Evolutionary conservation across 2,797 vertebrate genomes (phyloP), one percentile per base, ranked within the genome.

Genomic region (Gobionotothen gibberifrons): DNA sequence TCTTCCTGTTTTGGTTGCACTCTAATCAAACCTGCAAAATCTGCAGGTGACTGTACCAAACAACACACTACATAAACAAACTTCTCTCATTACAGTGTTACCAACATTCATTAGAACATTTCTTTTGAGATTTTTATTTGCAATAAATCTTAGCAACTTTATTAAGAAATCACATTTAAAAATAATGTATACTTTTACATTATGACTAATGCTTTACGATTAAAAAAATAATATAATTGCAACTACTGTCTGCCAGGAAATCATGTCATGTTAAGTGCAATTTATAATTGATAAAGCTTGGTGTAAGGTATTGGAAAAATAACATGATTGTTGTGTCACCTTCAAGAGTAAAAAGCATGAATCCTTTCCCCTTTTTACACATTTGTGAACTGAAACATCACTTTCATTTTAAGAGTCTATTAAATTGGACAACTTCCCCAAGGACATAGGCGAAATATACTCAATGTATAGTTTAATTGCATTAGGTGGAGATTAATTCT

Each of bases 381-480:
- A 89, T 91, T 92, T 90, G 79, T 84, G 82, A 90, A 85, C 64
- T 90, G 81, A 92, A 91, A 92, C 80, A 85, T 85, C 78, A 85
- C 80, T 91, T 90, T 84, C 88, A 82, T 85, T 91, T 94, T 88
- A 89, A 91, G 89, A 93, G 88, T 93, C 87, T 74, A 92, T 93
- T 91, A 91, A 92, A 93, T 88, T 92, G 83, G 82, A 85, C 85
- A 91, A 91, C 90, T 90, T 92, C 88, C 82, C 90, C 91, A 93
- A 92, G 90, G 92, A 93, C 92, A 85, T 72, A 71, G 78, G 69
- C 52, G 59, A 92, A 93, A 93, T 85, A 87, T 86, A 91, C 87
- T 91, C 88, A 92, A 94, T 91, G 90, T 93, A 93, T 92, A 92
- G 89, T 93, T 93, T 93, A 94, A 94, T 94, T 94, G 90, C 91